Conservation (phyloP, 2,888 invertebrate genomes). For the Amphipoea oculea region DNA sequence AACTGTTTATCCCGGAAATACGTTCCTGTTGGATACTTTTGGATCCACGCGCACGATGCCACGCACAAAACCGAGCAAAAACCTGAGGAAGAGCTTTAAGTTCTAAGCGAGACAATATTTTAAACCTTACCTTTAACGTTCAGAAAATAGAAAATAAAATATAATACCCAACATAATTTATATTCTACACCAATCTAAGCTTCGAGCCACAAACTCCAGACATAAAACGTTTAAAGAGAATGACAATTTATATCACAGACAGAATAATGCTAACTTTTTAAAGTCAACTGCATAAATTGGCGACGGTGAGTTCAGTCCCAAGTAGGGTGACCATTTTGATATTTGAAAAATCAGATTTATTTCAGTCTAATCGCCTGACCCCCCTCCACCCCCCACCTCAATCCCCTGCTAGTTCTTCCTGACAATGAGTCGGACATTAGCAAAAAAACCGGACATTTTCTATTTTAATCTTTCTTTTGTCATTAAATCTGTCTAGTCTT, state of each 20-base stretch:
- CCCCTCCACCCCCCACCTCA: too few species aligned
- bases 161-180: conserved; percentile 16
- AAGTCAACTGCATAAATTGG: conserved; percentile 48
- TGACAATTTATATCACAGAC: conserved; percentile 37
- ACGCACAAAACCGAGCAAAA: not conserved
- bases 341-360: not conserved
- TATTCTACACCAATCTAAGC: conserved; percentile 23
- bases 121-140: conserved; percentile 7
- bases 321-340: conserved; percentile 3
- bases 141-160: conserved; percentile 28
- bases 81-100: not conserved
- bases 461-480: not conserved
- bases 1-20: not conserved
- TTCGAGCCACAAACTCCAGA: conserved; percentile 16
- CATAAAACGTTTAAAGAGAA: conserved; percentile 49
- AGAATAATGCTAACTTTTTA: conserved; percentile 43
- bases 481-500: not conserved
- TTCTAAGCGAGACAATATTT: not conserved
- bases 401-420: too few species aligned
- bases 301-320: conserved; percentile 7
- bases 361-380: too few species aligned
- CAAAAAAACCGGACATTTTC: not conserved
- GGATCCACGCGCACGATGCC: not conserved
- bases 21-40: not conserved
- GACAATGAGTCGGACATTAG: not conserved